Conservation (phyloP, 2,797 vertebrate genomes). For the Pseudochromis fuscus region DNA sequence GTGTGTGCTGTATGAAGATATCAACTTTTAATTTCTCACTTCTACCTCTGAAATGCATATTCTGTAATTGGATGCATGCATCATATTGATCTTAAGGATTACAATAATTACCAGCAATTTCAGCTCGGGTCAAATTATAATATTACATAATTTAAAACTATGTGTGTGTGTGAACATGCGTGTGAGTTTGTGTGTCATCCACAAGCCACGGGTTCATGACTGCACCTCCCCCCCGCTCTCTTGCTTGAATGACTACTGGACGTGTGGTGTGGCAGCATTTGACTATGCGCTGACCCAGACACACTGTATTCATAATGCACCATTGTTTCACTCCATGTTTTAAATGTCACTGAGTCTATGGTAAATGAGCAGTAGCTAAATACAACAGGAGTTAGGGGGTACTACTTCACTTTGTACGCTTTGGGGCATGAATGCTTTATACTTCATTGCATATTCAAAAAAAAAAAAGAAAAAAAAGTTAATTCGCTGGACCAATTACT, state of each 20-base stretch:
- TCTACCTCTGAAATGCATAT: neutral
- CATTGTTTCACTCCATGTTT: slow-evolving; percentile 54
- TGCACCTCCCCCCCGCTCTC: slow-evolving; percentile 11
- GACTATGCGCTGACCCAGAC: slow-evolving; percentile 63
- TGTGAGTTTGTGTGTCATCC: slow-evolving; percentile 24
- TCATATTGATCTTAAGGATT: slow-evolving; percentile 26
- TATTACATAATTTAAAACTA: slow-evolving; percentile 19
- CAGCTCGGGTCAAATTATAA: slow-evolving; percentile 16
- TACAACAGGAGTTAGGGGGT: slow-evolving; percentile 30
- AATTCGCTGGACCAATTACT: slow-evolving; percentile 76
- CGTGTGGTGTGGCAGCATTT: slow-evolving; percentile 47
- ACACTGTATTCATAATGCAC: slow-evolving; percentile 57
- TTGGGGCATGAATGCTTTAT: slow-evolving; percentile 33
- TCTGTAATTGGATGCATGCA: slow-evolving; percentile 5
- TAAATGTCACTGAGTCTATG: slow-evolving; percentile 74
- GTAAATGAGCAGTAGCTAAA: slow-evolving; percentile 62
- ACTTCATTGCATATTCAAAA: slow-evolving; percentile 38
- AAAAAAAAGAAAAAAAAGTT: slow-evolving; percentile 34
- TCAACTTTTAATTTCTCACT: slow-evolving; percentile 8
- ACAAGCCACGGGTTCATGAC: slow-evolving; percentile 11
- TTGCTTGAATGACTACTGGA: slow-evolving; percentile 47
- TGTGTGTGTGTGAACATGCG: neutral
- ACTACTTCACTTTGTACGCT: slow-evolving; percentile 44
- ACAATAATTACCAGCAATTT: slow-evolving; percentile 36
- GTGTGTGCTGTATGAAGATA: slow-evolving; percentile 14